Conservation (phyloP, 2,113 vertebrate species). For the Lutjanus erythropterus region DNA sequence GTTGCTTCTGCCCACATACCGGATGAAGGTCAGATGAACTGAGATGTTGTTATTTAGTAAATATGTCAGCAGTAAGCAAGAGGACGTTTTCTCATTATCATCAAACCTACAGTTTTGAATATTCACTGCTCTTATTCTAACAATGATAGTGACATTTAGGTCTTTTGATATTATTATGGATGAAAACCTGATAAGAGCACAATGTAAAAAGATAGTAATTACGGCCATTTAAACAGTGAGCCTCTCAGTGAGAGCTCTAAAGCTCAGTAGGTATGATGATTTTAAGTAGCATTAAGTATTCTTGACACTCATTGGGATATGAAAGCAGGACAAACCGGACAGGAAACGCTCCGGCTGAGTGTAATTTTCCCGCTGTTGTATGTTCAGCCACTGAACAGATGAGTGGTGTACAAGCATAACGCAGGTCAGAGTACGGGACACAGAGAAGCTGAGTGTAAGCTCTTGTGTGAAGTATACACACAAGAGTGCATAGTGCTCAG, state of each 20-base stretch:
- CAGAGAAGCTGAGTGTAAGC: neutral
- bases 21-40: no score
- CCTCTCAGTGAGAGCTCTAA: slow-evolving; percentile 23
- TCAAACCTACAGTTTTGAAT: no score
- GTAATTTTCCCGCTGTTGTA: neutral
- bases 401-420: slow-evolving; percentile 6
- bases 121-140: neutral
- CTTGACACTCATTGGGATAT: slow-evolving; percentile 22
- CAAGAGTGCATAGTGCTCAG: neutral
- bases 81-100: no score
- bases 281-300: neutral
- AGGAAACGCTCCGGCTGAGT: neutral
- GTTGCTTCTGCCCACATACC: no score
- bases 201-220: slow-evolving; percentile 18
- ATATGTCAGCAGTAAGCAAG: no score
- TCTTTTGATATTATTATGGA: neutral
- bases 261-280: slow-evolving; percentile 18
- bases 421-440: neutral
- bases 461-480: neutral
- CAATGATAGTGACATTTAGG: neutral
- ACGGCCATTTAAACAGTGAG: neutral
- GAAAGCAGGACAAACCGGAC: neutral
- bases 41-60: no score
- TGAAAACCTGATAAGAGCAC: slow-evolving; percentile 2
- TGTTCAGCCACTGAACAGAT: slow-evolving; percentile 26